Percentiles rank a stretch among this genome's conserved stretches.
These are phyloP conservation scores for Aporophyla lueneburgensis DNA, from an alignment of 2,888 invertebrate genomes.

Conservation along the genomic window DNA sequence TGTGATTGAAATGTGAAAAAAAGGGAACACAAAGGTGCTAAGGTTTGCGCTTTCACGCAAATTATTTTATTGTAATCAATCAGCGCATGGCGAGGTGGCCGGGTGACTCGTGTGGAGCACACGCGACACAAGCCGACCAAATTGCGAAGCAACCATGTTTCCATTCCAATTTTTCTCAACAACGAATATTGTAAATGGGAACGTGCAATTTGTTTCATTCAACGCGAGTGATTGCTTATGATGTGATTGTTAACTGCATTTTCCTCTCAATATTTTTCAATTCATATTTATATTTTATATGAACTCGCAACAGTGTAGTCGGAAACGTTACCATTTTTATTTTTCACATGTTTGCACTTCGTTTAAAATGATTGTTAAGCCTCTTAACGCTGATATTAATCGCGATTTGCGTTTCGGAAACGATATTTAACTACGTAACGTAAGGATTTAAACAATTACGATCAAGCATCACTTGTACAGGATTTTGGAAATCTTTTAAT, in stretches of 20 bases:
- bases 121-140: conserved; percentile 80
- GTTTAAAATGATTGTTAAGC: conserved; percentile 38
- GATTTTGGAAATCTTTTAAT: not conserved
- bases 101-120: conserved; percentile 46
- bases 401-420: conserved; percentile 20
- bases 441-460: conserved; percentile 2
- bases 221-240: conserved; percentile 85
- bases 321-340: conserved; percentile 36
- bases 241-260: conserved; percentile 86
- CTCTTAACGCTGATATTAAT: too few species aligned
- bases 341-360: conserved; percentile 31
- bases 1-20: conserved; percentile 59
- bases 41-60: conserved; percentile 78
- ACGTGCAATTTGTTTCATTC: conserved; percentile 87
- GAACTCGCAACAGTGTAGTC: conserved; percentile 11
- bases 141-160: conserved; percentile 83
- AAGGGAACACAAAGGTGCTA: conserved; percentile 67
- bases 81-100: conserved; percentile 71
- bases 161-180: conserved; percentile 81
- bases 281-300: conserved; percentile 55
- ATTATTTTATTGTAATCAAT: conserved; percentile 84
- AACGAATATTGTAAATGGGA: conserved; percentile 84
- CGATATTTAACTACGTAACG: conserved; percentile 12
- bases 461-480: not conserved
- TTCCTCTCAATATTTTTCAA: conserved; percentile 64